phyloP scores from a whole-genome alignment of 2,113 vertebrate genomes.

The Lepus europaeus region DNA sequence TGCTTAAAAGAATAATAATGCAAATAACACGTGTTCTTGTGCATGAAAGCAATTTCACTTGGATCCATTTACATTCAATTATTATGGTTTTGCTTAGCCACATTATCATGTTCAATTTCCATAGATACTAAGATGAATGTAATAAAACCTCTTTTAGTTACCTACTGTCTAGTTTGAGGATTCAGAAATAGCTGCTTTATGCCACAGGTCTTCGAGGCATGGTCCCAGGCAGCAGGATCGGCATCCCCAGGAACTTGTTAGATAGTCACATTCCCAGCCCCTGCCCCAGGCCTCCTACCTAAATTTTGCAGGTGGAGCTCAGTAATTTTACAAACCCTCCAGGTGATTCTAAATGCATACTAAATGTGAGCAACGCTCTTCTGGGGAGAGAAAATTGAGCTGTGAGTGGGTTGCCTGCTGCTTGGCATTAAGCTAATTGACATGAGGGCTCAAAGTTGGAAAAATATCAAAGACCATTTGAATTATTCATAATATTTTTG shows the following conservation, averaged over 20 bases:
- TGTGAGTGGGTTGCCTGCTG: neutral
- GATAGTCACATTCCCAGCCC: neutral
- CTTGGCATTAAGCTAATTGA: neutral
- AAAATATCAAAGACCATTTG: neutral
- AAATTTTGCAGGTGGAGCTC: neutral
- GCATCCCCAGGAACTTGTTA: neutral
- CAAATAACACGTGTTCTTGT: neutral
- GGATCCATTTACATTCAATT: neutral
- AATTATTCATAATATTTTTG: slow-evolving; percentile 11
- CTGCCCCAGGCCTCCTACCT: neutral
- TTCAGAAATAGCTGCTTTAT: neutral
- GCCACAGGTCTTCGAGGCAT: neutral
- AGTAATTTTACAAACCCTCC: neutral
- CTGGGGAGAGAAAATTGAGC: neutral
- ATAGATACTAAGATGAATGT: neutral
- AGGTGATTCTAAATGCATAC: neutral
- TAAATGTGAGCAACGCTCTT: neutral
- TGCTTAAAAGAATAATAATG: slow-evolving; percentile 6
- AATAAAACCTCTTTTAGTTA: neutral
- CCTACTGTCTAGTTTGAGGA: neutral
- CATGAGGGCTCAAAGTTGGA: neutral
- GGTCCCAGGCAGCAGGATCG: neutral
- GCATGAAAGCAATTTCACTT: neutral
- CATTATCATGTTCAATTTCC: neutral
- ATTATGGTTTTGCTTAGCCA: neutral